Base-by-base conservation (phyloP, 2,888 invertebrate genomes). In the Drosophila borealis region DNA sequence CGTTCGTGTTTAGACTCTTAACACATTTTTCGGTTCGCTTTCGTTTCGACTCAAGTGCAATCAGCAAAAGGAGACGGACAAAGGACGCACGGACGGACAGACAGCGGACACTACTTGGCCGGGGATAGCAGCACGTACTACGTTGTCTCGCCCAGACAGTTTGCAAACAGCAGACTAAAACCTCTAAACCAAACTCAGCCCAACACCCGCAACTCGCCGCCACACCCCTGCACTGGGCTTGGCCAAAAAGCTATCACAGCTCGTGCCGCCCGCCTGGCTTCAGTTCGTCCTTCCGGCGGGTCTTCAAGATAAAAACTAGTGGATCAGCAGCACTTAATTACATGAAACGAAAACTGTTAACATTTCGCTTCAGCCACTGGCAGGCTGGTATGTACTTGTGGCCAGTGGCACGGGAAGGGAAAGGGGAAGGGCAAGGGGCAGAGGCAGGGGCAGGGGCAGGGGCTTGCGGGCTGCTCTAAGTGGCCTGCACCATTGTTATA, bases 321-420 rank as follows among this genome's bases (percentile, higher is more conserved):
- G 88, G 88, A 88, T 85, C 84, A 85, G 83, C 86, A 80, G 83
- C 84, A 88, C 84, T 88, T 85, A 85, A 85, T 85, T 85, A 85
- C 88, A 88, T 85, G 86, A 85, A 85, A 85, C 78, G 84, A 88
- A 88, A 84, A 85, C 85, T 88, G 84, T 85, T 88, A 85, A 86
- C 84, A 81, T 88, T 79, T 74, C 53, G 53, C 8, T 29, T 29
- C 8, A 29, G 29, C 8, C 29, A 29, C 29, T 29, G 62, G 33
- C 13, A 19, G 42, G 19, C 42, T 14, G 44, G 11, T 33, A 8
- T 29, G 29, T 29, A 29, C 29, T 29, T 8, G 29, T 29, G 29
- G 29, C 29, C 29, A 29, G 8, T 29, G 29, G 29, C 2, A 25
- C 1, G 6, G 6, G 6, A 21, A 4, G 21, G 21, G 4, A 53